phyloP scores from a whole-genome alignment of 92 coral and sea anemone species.

The Ricordea florida region DNA sequence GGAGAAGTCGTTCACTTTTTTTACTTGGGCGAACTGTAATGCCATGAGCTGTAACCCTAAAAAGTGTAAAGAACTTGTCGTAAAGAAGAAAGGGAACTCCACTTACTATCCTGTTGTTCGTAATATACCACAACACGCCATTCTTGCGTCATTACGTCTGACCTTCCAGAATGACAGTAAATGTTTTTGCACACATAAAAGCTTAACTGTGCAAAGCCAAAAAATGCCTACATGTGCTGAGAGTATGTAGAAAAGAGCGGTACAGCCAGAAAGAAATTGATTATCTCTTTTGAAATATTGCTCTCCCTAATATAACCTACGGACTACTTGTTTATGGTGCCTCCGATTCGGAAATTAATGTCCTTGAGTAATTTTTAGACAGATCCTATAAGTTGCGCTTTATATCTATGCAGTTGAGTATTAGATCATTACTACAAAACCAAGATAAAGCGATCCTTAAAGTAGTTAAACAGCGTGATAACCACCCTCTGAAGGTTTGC shows the following conservation, averaged over 20 bases:
- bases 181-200: background rate
- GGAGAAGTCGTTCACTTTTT: background rate
- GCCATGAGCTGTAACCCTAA: background rate
- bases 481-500: background rate
- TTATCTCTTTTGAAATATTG: too few species aligned
- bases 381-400: too few species aligned
- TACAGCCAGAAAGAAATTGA: too few species aligned
- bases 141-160: background rate
- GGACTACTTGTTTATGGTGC: background rate
- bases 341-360: too few species aligned
- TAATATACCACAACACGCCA: background rate
- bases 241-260: too few species aligned
- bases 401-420: too few species aligned
- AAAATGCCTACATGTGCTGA: too few species aligned
- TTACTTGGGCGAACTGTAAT: background rate
- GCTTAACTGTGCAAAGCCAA: background rate
- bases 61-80: background rate
- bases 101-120: too few species aligned
- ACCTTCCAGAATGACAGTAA: background rate
- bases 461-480: too few species aligned
- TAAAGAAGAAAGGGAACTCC: background rate
- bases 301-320: too few species aligned
- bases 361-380: too few species aligned
- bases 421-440: background rate
- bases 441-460: background rate